Evolutionary conservation across 1,140 invertebrate species (phyloP).

Genomic region (Rhyacophila brunnea): DNA sequence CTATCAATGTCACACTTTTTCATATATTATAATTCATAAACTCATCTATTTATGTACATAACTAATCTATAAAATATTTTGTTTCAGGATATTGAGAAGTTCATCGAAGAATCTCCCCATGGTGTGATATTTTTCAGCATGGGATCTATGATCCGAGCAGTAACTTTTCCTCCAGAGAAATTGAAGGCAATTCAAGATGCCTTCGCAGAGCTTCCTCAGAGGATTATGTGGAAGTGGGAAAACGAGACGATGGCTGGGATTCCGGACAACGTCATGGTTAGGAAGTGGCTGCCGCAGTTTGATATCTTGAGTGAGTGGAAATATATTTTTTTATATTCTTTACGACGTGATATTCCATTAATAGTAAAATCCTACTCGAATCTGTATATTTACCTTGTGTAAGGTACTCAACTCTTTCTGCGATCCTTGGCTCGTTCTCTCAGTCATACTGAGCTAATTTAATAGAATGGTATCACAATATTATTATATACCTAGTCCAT

Average conservation of each 20-base stretch:
- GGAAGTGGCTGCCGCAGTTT: conserved; percentile 64
- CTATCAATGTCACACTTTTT: too few relatives aligned
- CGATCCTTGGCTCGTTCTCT: too few relatives aligned
- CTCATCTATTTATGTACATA: too few relatives aligned
- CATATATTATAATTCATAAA: too few relatives aligned
- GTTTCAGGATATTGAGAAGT: conserved; percentile 57
- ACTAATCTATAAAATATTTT: too few relatives aligned
- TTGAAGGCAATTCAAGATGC: conserved; percentile 51
- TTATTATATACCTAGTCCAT: neutral
- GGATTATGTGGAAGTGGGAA: conserved; percentile 65
- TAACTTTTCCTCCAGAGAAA: conserved; percentile 48
- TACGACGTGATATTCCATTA: too few relatives aligned
- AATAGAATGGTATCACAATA: neutral
- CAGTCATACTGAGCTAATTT: too few relatives aligned
- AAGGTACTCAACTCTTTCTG: too few relatives aligned
- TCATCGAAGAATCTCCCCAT: conserved; percentile 58
- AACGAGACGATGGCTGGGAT: conserved; percentile 48
- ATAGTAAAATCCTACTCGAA: too few relatives aligned
- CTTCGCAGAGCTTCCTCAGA: conserved; percentile 56
- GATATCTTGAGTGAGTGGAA: conserved; percentile 57
- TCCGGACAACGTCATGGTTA: conserved; percentile 57
- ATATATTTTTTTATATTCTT: too few relatives aligned
- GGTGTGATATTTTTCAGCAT: conserved; percentile 66
- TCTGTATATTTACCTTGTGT: too few relatives aligned
- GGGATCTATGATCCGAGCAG: conserved; percentile 56